phyloP scores from a whole-genome alignment of 2,888 invertebrate species.

The Cephus pulcher region DNA sequence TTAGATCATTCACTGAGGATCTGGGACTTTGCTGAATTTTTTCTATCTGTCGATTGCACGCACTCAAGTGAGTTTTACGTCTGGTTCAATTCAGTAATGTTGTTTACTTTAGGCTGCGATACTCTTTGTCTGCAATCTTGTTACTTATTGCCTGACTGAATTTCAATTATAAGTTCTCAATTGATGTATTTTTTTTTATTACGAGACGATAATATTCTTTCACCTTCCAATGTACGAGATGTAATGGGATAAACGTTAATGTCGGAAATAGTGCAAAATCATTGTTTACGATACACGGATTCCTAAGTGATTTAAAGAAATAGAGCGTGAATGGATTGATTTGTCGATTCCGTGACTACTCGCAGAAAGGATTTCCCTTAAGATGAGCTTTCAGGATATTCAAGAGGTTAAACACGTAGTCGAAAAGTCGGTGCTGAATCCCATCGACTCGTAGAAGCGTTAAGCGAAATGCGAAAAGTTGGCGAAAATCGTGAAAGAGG shows the following conservation, averaged over 20 bases:
- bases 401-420: neutral
- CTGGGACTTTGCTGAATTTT: neutral
- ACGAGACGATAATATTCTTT: neutral
- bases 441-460: neutral
- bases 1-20: neutral
- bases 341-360: neutral
- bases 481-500: neutral
- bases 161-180: neutral
- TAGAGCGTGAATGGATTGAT: neutral
- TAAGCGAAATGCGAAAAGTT: neutral
- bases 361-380: neutral
- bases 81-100: neutral
- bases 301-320: constrained; percentile 8
- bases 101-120: neutral
- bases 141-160: neutral
- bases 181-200: neutral
- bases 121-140: neutral
- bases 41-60: neutral
- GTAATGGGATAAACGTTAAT: neutral
- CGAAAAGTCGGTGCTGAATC: neutral
- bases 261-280: neutral
- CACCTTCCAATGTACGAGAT: neutral
- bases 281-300: neutral
- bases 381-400: neutral
- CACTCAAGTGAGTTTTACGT: neutral